phyloP scores from a whole-genome alignment of 2,888 invertebrate species.

The Helleia helle region DNA sequence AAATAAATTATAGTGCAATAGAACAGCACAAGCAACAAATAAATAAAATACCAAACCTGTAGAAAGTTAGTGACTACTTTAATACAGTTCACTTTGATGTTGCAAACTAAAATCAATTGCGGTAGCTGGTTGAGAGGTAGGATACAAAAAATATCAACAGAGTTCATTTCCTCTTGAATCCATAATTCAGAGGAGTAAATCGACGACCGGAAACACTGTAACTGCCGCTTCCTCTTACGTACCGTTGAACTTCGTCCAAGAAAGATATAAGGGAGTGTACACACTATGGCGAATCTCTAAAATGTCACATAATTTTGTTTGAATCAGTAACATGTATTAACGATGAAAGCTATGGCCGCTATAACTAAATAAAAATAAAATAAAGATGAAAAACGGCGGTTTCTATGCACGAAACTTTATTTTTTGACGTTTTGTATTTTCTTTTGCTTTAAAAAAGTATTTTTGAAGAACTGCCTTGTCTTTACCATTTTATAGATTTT shows the following conservation, averaged over 20 bases:
- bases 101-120: slow-evolving; percentile 11
- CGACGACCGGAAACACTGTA: slow-evolving; percentile 39
- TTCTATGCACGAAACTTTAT: too few relatives aligned
- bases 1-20: too few relatives aligned
- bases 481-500: too few relatives aligned
- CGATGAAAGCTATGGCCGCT: too few relatives aligned
- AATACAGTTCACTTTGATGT: slow-evolving; percentile 4
- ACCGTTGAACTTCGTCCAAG: slow-evolving; percentile 27
- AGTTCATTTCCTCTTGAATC: slow-evolving; percentile 32
- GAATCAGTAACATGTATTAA: too few relatives aligned
- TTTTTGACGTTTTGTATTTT: too few relatives aligned
- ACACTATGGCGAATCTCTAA: background rate
- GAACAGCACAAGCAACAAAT: background rate
- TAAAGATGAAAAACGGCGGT: too few relatives aligned
- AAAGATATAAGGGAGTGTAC: slow-evolving; percentile 20
- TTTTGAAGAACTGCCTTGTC: too few relatives aligned
- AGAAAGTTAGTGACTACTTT: slow-evolving; percentile 5
- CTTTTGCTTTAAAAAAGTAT: too few relatives aligned
- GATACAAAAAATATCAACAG: slow-evolving; percentile 31
- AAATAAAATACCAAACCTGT: background rate
- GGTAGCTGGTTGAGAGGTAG: slow-evolving; percentile 3
- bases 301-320: too few relatives aligned
- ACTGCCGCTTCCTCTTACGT: slow-evolving; percentile 43
- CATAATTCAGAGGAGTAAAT: slow-evolving; percentile 37
- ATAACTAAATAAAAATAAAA: too few relatives aligned